A percentile compares a stretch with the other conserved stretches of the same genome.
These are phyloP conservation scores for Salvator merianae DNA, from an alignment of 2,113 vertebrate species.

Conservation along the genomic window DNA sequence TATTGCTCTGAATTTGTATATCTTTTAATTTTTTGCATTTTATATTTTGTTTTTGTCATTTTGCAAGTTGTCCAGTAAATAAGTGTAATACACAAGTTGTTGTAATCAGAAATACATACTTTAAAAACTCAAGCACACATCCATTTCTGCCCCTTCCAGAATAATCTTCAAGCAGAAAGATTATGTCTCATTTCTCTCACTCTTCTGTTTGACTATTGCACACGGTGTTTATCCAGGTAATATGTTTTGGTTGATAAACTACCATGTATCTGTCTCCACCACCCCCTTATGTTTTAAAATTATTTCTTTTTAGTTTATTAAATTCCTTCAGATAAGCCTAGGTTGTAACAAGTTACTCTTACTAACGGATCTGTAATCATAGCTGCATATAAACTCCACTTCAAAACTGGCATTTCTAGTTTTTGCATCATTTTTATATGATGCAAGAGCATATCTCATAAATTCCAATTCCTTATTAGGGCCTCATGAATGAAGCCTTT, in stretches of 20 bases:
- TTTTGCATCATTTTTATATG: conserved; percentile 49
- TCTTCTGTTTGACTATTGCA: neutral
- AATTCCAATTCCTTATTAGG: conserved; percentile 30
- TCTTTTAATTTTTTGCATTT: too few species aligned
- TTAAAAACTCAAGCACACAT: too few species aligned
- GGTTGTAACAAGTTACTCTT: neutral
- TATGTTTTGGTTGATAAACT: neutral
- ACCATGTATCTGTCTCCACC: neutral
- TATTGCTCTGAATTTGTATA: too few species aligned
- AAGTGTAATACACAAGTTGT: neutral
- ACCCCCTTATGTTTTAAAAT: neutral
- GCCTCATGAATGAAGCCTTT: conserved; percentile 25
- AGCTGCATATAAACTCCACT: conserved; percentile 16
- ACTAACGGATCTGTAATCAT: neutral
- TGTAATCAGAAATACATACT: neutral
- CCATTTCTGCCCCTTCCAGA: neutral
- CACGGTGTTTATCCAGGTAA: neutral
- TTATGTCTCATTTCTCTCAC: neutral
- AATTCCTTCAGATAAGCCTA: neutral
- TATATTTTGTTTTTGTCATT: too few species aligned
- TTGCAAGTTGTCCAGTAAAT: too few species aligned
- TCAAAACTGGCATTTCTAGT: conserved; percentile 29
- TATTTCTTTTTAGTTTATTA: neutral
- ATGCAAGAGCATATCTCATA: conserved; percentile 31
- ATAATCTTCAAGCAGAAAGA: neutral